phyloP scores from a whole-genome alignment of 30 jellyfish, hydroid and myxozoan genomes.

The Aurelia aurita region DNA sequence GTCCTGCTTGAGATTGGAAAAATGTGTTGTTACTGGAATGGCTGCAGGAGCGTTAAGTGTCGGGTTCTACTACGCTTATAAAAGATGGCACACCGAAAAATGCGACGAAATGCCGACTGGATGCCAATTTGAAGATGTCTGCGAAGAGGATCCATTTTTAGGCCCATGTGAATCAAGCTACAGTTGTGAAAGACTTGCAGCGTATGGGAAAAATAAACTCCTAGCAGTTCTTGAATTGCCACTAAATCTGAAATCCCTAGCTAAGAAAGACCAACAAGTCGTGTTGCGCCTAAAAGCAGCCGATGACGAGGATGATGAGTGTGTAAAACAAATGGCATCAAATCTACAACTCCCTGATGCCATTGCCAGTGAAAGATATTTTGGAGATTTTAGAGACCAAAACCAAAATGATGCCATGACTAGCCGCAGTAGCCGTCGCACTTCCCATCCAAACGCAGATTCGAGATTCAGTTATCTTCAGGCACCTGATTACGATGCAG shows the following conservation, averaged over 20 bases:
- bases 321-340: no score
- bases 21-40: neutral
- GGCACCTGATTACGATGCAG: neutral
- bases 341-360: no score
- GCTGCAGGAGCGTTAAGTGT: neutral
- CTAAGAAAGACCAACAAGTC: neutral
- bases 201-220: neutral
- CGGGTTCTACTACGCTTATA: neutral
- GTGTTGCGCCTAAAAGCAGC: neutral
- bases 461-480: neutral
- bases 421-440: neutral
- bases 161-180: neutral
- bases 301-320: neutral
- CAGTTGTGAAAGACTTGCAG: neutral
- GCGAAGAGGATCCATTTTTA: neutral
- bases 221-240: neutral
- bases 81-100: neutral
- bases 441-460: neutral
- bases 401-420: neutral
- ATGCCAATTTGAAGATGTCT: neutral
- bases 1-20: neutral
- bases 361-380: neutral
- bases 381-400: neutral
- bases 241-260: neutral
- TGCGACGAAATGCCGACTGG: neutral